These are phyloP conservation scores for Dryoscopus gambensis DNA, from an alignment of 2,113 vertebrate species.

Conservation along the genomic window DNA sequence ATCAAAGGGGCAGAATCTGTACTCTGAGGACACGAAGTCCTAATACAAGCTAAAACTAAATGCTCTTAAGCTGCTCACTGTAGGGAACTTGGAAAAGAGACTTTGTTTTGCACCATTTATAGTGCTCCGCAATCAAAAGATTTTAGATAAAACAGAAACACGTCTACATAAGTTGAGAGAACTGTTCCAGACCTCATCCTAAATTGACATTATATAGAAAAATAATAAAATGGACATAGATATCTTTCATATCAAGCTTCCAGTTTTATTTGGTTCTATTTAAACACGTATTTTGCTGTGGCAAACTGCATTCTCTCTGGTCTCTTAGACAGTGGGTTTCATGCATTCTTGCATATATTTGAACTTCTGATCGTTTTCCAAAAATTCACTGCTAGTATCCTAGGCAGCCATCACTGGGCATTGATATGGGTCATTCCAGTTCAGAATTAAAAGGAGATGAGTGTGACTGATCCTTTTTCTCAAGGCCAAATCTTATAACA, in stretches of 20 bases:
- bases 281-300: neutral
- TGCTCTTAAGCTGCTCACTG: neutral
- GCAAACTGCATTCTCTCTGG: neutral
- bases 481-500: conserved; percentile 55
- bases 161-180: neutral
- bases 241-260: neutral
- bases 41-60: neutral
- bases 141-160: neutral
- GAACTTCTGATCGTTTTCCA: conserved; percentile 52
- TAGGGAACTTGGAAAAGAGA: conserved; percentile 26
- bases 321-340: conserved; percentile 24
- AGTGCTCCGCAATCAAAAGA: neutral
- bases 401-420: conserved; percentile 48
- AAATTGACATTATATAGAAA: neutral
- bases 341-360: conserved; percentile 61
- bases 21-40: neutral
- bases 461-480: conserved; percentile 52
- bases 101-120: conserved; percentile 8
- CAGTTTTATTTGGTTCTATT: neutral
- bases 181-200: neutral
- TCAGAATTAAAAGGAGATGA: conserved; percentile 48
- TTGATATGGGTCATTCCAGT: conserved; percentile 44
- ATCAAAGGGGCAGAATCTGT: conserved; percentile 27
- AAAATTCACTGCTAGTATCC: conserved; percentile 57
- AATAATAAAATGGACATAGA: neutral